A percentile compares a stretch with the other conserved stretches of the same genome.
These are phyloP conservation scores for Eretmocerus hayati DNA, from an alignment of 2,888 invertebrate species.

Conservation along the genomic window DNA sequence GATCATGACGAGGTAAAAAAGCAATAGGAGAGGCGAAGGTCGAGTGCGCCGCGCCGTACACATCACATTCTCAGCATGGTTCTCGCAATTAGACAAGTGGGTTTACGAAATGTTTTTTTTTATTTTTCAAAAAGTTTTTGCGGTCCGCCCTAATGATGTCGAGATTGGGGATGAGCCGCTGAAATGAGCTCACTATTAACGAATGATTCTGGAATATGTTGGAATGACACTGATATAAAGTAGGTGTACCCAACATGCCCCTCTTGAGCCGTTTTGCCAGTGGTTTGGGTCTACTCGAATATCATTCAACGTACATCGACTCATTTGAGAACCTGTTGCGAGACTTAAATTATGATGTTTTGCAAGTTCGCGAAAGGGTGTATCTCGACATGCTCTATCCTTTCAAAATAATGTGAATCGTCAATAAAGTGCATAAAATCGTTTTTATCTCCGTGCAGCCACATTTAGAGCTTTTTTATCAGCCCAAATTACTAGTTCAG, in stretches of 20 bases:
- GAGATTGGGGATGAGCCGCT: too few species aligned
- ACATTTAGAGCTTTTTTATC: too few species aligned
- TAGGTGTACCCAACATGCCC: neutral
- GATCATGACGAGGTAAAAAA: slow-evolving; percentile 2
- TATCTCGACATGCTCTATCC: neutral
- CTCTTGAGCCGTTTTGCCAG: neutral
- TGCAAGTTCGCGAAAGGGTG: neutral
- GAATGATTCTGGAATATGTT: too few species aligned
- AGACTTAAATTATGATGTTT: neutral
- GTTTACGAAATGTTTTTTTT: neutral
- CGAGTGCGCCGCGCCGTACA: neutral
- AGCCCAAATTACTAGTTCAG: too few species aligned
- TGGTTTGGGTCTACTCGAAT: neutral
- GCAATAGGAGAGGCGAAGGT: slow-evolving; percentile 15
- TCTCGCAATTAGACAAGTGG: too few species aligned
- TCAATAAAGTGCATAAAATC: too few species aligned
- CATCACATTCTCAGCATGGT: too few species aligned
- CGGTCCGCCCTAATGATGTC: too few species aligned
- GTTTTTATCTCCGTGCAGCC: too few species aligned
- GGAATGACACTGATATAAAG: neutral
- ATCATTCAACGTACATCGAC: neutral
- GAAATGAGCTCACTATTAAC: too few species aligned
- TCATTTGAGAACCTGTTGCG: neutral
- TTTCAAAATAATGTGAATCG: too few species aligned
- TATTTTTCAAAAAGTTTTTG: too few species aligned